These are phyloP conservation scores for Osmoderma eremita DNA, from an alignment of 2,888 invertebrate genomes.

Conservation along the genomic window DNA sequence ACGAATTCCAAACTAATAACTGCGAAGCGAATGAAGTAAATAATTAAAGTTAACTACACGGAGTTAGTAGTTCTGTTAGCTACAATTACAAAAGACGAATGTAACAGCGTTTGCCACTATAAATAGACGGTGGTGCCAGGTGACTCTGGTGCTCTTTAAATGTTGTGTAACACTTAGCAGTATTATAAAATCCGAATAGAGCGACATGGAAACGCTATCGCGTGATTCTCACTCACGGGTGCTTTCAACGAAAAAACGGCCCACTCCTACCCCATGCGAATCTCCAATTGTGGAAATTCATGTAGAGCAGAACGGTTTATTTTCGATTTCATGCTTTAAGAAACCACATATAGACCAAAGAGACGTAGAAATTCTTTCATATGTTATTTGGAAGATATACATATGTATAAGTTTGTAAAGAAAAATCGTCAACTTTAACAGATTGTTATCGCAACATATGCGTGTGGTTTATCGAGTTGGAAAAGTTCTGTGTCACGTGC, in stretches of 20 bases:
- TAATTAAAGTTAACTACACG: conserved; percentile 29
- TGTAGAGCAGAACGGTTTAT: conserved; percentile 16
- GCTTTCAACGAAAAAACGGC: conserved; percentile 18
- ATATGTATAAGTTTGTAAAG: background rate
- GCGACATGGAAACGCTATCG: conserved; percentile 52
- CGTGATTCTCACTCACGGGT: conserved; percentile 45
- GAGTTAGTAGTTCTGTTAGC: conserved; percentile 24
- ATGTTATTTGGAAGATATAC: background rate
- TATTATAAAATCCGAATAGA: conserved; percentile 51
- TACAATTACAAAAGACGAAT: conserved; percentile 38
- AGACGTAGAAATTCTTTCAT: background rate
- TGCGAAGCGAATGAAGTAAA: background rate
- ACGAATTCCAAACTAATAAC: conserved; percentile 12
- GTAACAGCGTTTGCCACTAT: conserved; percentile 36
- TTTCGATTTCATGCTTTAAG: background rate
- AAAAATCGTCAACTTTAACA: background rate
- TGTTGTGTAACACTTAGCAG: conserved; percentile 54
- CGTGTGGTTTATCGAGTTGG: background rate
- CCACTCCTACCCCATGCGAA: conserved; percentile 35
- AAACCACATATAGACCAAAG: conserved; percentile 8
- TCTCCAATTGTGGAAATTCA: conserved; percentile 28
- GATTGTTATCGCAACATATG: conserved; percentile 7
- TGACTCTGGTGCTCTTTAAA: conserved; percentile 51
- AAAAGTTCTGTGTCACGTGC: background rate
- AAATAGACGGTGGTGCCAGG: conserved; percentile 54